Evolutionary conservation across 1,140 invertebrate species (phyloP).

Genomic region (Pararge aegeria): DNA sequence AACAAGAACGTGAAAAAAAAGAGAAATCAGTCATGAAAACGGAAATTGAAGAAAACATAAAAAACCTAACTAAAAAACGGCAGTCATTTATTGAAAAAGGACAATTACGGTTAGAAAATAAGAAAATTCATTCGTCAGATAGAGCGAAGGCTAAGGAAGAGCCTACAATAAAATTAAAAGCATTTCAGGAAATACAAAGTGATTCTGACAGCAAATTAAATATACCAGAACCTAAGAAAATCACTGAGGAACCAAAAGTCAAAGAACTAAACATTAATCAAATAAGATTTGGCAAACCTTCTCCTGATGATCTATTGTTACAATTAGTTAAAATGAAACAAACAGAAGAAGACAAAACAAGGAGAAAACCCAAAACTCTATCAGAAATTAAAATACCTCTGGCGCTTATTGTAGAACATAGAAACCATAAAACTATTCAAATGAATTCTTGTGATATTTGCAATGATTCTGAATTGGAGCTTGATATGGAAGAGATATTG

Average conservation of each 20-base stretch:
- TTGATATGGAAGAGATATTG: constrained; percentile 40
- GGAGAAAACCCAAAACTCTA: constrained; percentile 24
- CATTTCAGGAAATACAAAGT: constrained; percentile 10
- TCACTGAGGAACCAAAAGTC: constrained; percentile 22
- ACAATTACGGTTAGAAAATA: not conserved
- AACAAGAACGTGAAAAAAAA: constrained; percentile 18
- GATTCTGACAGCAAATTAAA: constrained; percentile 11
- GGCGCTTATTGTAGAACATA: constrained; percentile 24
- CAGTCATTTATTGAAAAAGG: not conserved
- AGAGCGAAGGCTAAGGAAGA: constrained; percentile 19
- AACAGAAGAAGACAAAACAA: constrained; percentile 17
- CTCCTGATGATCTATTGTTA: constrained; percentile 43
- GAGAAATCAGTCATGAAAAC: constrained; percentile 17
- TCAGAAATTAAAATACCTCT: constrained; percentile 31
- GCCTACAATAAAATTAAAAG: constrained; percentile 6
- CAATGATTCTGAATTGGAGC: constrained; percentile 43
- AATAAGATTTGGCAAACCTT: constrained; percentile 35
- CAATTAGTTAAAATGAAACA: constrained; percentile 44
- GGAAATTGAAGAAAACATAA: constrained; percentile 6
- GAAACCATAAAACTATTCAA: constrained; percentile 27
- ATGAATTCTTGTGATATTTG: constrained; percentile 34
- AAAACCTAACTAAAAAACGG: not conserved
- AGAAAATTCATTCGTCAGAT: not conserved
- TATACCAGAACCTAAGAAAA: constrained; percentile 17
- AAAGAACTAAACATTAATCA: constrained; percentile 40